Evolutionary conservation across 2,113 vertebrate species (phyloP).

Genomic region (Gymnogyps californianus): DNA sequence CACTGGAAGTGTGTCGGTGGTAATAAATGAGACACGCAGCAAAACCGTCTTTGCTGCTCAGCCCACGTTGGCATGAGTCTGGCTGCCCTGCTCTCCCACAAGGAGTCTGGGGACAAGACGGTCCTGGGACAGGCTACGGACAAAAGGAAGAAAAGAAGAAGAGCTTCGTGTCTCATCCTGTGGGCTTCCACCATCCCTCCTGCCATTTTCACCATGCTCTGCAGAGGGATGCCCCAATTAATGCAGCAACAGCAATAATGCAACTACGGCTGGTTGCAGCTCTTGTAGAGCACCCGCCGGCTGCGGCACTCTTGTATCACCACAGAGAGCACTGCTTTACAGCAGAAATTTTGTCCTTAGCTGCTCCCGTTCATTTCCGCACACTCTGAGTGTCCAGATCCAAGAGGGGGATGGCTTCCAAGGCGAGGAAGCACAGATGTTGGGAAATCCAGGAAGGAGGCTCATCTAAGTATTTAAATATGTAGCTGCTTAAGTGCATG

Average conservation of each 20-base stretch:
- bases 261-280: rapidly evolving
- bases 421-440: conserved; percentile 48
- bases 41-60: neutral
- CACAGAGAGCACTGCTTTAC: neutral
- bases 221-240: rapidly evolving
- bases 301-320: rapidly evolving
- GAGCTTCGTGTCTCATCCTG: neutral
- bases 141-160: neutral
- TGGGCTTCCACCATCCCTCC: neutral
- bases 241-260: rapidly evolving
- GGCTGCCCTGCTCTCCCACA: neutral
- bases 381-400: neutral
- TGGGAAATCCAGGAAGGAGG: conserved; percentile 55
- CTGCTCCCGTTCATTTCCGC: conserved; percentile 19
- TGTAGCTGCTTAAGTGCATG: neutral
- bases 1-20: conserved; percentile 25
- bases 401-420: conserved; percentile 50
- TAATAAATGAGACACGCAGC: conserved; percentile 25
- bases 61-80: neutral
- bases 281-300: neutral
- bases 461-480: conserved; percentile 45
- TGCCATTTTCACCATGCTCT: neutral
- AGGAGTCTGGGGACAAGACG: neutral
- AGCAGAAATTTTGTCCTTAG: conserved; percentile 35
- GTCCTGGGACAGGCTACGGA: neutral